phyloP scores from a whole-genome alignment of 2,888 invertebrate species.

The Leucophenga montana region DNA sequence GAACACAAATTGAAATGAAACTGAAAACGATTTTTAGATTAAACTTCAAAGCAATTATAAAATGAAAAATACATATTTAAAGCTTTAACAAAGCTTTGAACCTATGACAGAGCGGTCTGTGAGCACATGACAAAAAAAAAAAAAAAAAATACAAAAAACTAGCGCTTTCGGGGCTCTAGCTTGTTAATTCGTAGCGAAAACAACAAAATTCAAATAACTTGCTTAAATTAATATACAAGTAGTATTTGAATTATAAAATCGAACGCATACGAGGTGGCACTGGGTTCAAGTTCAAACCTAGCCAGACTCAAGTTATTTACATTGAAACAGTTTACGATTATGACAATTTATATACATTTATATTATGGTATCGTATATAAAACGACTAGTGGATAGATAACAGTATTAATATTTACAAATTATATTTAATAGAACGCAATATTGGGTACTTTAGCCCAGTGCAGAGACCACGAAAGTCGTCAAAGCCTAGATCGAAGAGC shows the following conservation, averaged over 20 bases:
- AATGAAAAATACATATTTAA: slow-evolving; percentile 39
- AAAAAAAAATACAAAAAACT: too few relatives aligned
- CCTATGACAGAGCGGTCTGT: not conserved
- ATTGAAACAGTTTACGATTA: slow-evolving; percentile 46
- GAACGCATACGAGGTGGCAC: not conserved
- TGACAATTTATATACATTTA: not conserved
- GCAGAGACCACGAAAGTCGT: slow-evolving; percentile 88
- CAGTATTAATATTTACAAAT: slow-evolving; percentile 55
- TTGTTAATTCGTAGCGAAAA: not conserved
- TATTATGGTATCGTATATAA: not conserved
- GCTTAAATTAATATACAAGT: not conserved
- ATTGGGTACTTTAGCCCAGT: slow-evolving; percentile 86
- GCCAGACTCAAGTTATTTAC: slow-evolving; percentile 35
- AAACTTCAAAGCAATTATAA: slow-evolving; percentile 30
- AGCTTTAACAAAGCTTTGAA: slow-evolving; percentile 23
- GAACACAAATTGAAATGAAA: slow-evolving; percentile 19
- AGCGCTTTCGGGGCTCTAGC: not conserved
- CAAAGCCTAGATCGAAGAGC: slow-evolving; percentile 82
- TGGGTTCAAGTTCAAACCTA: slow-evolving; percentile 26
- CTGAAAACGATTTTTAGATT: slow-evolving; percentile 1
- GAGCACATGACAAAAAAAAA: too few relatives aligned
- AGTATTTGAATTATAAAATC: slow-evolving; percentile 34
- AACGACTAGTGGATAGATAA: not conserved
- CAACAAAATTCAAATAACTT: not conserved
- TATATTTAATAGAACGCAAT: slow-evolving; percentile 81